phyloP scores from a whole-genome alignment of 2,113 vertebrate species.

The Macquaria australasica region DNA sequence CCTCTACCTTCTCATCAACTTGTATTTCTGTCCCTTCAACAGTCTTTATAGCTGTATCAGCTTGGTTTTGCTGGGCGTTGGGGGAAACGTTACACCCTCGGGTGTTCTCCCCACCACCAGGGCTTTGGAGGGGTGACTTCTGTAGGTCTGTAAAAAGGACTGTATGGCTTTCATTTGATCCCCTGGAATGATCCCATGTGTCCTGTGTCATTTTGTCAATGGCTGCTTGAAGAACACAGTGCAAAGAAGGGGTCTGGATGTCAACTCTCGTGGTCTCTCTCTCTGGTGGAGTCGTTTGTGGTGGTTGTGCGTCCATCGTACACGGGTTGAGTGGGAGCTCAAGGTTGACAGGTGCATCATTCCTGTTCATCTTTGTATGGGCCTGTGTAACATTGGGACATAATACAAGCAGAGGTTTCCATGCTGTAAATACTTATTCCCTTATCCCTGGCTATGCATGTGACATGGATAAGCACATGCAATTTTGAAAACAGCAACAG shows the following conservation, averaged over 20 bases:
- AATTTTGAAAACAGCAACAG: conserved; percentile 69
- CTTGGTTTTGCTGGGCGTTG: conserved; percentile 45
- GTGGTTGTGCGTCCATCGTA: conserved; percentile 1
- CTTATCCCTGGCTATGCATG: conserved; percentile 65
- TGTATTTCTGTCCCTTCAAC: conserved; percentile 62
- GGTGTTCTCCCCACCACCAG: conserved; percentile 26
- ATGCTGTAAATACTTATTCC: conserved; percentile 73
- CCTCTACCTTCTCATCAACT: conserved; percentile 54
- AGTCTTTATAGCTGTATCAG: conserved; percentile 60
- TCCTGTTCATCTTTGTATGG: conserved; percentile 67
- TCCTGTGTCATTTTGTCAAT: conserved; percentile 47
- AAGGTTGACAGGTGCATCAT: conserved; percentile 68
- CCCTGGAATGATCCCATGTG: conserved; percentile 64
- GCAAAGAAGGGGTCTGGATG: conserved; percentile 39
- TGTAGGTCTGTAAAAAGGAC: conserved; percentile 63
- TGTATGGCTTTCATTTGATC: conserved; percentile 63
- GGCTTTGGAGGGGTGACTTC: conserved; percentile 58
- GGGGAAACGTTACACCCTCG: conserved; percentile 57
- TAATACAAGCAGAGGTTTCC: conserved; percentile 68
- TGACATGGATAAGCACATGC: conserved; percentile 59
- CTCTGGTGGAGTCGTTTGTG: conserved; percentile 44
- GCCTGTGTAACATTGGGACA: conserved; percentile 73
- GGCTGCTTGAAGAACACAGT: conserved; percentile 21
- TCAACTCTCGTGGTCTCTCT: conserved; percentile 32
- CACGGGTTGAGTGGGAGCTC: conserved; percentile 38